phyloP scores from a whole-genome alignment of 2,797 vertebrate species.

The Cyclura pinguis region DNA sequence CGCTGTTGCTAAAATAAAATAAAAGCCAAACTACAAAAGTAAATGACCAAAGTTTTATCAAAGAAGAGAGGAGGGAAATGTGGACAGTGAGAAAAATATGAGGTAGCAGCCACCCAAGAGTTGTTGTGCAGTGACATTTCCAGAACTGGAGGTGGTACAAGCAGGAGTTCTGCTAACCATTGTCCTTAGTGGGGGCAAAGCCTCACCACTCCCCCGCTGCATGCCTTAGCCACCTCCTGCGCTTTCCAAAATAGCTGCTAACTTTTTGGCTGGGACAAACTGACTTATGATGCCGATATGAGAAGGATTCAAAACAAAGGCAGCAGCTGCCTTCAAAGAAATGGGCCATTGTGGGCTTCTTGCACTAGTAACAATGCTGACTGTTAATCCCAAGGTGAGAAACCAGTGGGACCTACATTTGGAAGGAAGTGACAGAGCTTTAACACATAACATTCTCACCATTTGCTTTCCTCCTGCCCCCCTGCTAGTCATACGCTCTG shows the following conservation, averaged over 20 bases:
- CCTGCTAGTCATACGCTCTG: neutral
- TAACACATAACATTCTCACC: neutral
- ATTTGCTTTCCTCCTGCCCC: neutral
- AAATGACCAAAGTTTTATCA: neutral
- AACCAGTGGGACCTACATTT: neutral
- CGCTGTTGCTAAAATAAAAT: neutral
- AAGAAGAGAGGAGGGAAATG: neutral
- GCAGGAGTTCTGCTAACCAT: neutral
- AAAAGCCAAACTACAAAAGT: neutral
- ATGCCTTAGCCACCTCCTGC: neutral
- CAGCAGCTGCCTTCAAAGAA: neutral
- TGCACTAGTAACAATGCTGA: neutral
- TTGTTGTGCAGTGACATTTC: neutral
- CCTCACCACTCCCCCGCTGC: neutral
- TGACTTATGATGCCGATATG: neutral
- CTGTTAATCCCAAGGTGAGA: neutral
- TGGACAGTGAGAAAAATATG: neutral
- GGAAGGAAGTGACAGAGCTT: no score
- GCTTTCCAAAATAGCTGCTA: neutral
- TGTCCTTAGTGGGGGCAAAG: neutral
- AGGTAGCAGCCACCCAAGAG: neutral
- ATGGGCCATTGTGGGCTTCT: neutral
- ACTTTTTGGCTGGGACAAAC: neutral
- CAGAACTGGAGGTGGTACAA: no score
- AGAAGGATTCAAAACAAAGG: neutral